These are phyloP conservation scores for Callipepla squamata DNA, from an alignment of 2,113 vertebrate genomes.

Conservation along the genomic window DNA sequence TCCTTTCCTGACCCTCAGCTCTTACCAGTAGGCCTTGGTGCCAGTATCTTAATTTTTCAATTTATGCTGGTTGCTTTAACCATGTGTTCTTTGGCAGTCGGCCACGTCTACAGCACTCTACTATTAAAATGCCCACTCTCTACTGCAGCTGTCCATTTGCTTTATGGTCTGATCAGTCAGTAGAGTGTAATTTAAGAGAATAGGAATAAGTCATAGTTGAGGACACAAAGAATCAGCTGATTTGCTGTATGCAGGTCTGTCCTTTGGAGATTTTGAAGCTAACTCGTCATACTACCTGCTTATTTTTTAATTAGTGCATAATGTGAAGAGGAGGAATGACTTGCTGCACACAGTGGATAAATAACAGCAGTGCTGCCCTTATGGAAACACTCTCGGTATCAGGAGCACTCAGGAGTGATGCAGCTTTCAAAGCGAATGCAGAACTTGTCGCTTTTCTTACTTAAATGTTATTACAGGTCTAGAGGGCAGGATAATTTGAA, in stretches of 20 bases:
- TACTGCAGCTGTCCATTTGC: constrained; percentile 59
- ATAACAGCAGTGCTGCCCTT: neutral
- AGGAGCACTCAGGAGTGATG: neutral
- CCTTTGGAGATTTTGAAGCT: constrained; percentile 31
- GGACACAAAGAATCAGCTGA: neutral
- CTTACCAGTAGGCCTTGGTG: constrained; percentile 32
- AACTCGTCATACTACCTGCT: neutral
- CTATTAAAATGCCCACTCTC: constrained; percentile 48
- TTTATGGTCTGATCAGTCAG: constrained; percentile 49
- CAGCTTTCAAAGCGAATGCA: neutral
- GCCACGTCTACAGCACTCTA: constrained; percentile 27
- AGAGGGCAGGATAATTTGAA: neutral
- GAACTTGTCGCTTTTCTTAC: neutral
- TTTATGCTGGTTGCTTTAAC: constrained; percentile 63
- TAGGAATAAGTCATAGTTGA: constrained; percentile 16
- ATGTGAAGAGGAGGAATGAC: neutral
- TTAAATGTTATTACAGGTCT: neutral
- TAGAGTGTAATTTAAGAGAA: constrained; percentile 35
- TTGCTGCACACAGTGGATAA: neutral
- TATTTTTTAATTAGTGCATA: constrained; percentile 18
- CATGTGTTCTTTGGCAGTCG: constrained; percentile 63
- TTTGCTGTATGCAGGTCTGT: neutral
- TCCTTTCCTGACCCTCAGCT: constrained; percentile 50
- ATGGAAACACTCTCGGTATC: neutral
- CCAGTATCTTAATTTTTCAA: constrained; percentile 63